A percentile compares a stretch with the other conserved stretches of the same genome.
Evolutionary conservation across 2,888 invertebrate species (phyloP).

Genomic region (Torymus tubicola): DNA sequence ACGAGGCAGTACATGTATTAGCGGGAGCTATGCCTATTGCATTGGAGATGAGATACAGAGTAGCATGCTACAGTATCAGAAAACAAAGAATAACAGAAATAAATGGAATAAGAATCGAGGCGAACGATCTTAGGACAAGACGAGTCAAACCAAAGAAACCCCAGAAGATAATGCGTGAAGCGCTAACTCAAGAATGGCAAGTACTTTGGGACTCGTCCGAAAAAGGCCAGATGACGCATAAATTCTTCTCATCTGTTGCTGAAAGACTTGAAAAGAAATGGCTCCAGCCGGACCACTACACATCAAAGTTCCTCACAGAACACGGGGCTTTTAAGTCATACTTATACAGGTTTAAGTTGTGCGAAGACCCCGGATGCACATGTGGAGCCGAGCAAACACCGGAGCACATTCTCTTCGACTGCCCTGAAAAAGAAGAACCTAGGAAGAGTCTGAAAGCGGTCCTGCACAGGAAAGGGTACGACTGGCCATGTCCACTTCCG

Average conservation of each 20-base stretch:
- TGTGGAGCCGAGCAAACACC: too few species aligned
- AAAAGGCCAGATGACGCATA: background rate
- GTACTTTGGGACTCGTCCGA: background rate
- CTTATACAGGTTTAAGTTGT: background rate
- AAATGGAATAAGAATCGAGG: background rate
- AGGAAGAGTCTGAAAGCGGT: background rate
- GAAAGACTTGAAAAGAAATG: conserved; percentile 7
- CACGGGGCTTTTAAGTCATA: conserved; percentile 30
- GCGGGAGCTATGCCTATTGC: conserved; percentile 16
- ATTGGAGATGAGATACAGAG: background rate
- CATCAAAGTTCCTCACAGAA: conserved; percentile 31
- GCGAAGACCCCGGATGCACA: background rate
- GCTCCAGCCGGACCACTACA: conserved; percentile 24
- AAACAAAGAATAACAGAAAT: background rate
- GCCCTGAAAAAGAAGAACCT: background rate
- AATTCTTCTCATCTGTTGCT: conserved; percentile 9
- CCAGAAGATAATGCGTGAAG: background rate
- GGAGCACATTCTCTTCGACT: background rate
- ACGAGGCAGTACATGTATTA: background rate
- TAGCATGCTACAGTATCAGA: background rate
- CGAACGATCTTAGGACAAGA: too few species aligned
- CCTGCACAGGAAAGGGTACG: background rate
- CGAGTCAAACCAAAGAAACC: background rate
- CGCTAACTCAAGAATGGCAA: conserved; percentile 15
- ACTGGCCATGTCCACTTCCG: background rate